Percentiles rank a stretch among this genome's conserved stretches.
Conservation (phyloP, 2,113 vertebrate species). For the Agelaius tricolor region DNA sequence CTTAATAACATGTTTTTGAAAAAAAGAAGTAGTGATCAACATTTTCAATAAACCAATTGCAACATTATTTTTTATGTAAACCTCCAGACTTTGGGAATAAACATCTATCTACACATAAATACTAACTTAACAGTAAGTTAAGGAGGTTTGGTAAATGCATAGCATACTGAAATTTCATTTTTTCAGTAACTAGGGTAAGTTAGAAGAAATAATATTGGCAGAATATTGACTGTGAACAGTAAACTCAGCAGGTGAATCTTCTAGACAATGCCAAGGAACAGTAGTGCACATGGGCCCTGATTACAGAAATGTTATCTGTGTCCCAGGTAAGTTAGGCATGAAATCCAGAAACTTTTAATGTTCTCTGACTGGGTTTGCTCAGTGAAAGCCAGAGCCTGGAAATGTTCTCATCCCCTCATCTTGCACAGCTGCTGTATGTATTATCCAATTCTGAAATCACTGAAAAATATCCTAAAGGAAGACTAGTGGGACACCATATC, state of each 20-base stretch:
- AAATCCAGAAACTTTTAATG: background rate
- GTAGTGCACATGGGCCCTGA: background rate
- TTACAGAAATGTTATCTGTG: background rate
- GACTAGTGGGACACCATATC: background rate
- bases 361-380: background rate
- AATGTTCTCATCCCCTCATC: background rate
- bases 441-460: background rate
- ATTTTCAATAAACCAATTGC: background rate
- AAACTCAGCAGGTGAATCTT: background rate
- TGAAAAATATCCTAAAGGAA: background rate
- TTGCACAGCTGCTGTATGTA: background rate
- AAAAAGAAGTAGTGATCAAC: background rate
- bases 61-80: background rate
- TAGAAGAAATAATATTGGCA: background rate
- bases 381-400: background rate
- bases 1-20: too few relatives aligned
- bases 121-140: background rate
- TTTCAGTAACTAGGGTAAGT: background rate
- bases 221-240: background rate
- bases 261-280: fast-evolving
- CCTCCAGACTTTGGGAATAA: background rate
- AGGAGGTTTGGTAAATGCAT: background rate
- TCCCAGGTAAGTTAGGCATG: background rate
- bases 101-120: background rate
- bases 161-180: background rate